A percentile compares a stretch with the other conserved stretches of the same genome.
phyloP scores from a whole-genome alignment of 2,888 invertebrate genomes.

The Trachelus iudaicus region DNA sequence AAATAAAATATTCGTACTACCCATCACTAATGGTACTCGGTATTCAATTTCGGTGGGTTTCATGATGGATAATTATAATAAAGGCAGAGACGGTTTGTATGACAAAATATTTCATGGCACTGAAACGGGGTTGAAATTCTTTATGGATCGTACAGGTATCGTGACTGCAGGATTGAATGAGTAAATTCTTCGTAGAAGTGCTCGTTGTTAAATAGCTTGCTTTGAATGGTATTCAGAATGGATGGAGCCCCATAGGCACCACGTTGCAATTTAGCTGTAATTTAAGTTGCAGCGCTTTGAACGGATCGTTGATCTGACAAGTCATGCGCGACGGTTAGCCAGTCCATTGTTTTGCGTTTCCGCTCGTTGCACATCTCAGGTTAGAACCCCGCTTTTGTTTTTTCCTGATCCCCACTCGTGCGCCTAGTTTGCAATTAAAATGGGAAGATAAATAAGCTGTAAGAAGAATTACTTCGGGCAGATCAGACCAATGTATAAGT shows the following conservation, averaged over 20 bases:
- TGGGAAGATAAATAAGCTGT: not conserved
- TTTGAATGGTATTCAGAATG: not conserved
- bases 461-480: not conserved
- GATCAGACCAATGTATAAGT: not conserved
- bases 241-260: not conserved
- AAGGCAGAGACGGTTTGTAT: not conserved
- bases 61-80: not conserved
- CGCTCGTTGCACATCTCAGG: conserved; percentile 17
- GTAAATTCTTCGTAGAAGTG: not conserved
- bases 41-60: not conserved
- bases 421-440: not conserved
- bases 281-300: conserved; percentile 21
- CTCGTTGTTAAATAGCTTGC: not conserved
- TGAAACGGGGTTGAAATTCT: not conserved
- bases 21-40: not conserved
- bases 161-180: not conserved
- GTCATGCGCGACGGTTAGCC: conserved; percentile 38
- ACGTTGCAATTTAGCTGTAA: conserved; percentile 5
- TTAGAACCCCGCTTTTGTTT: not conserved
- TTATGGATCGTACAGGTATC: not conserved
- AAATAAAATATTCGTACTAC: not conserved
- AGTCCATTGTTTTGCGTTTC: conserved; percentile 40
- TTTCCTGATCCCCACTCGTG: not conserved
- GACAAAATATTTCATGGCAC: not conserved
- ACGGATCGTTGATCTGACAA: conserved; percentile 47